These are phyloP conservation scores for Platycercus adscitus DNA, from an alignment of 2,113 vertebrate genomes.

Conservation along the genomic window DNA sequence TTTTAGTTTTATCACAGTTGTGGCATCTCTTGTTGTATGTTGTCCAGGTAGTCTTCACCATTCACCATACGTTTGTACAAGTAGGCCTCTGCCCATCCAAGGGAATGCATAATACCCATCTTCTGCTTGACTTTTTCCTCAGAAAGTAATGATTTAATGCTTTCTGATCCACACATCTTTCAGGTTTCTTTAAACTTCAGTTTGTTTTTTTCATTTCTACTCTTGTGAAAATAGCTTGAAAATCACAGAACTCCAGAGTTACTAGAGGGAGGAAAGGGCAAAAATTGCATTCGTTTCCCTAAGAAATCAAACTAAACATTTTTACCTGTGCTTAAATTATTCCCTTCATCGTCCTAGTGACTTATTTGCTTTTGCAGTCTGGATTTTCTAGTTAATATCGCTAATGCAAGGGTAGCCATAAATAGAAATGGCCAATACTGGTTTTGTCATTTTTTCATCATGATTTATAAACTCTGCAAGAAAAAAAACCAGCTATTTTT, in stretches of 20 bases:
- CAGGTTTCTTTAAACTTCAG: neutral
- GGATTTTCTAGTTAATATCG: neutral
- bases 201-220: neutral
- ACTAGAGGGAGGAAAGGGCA: neutral
- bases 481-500: rapidly evolving
- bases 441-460: neutral
- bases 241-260: neutral
- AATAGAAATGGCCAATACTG: neutral
- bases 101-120: neutral
- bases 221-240: neutral
- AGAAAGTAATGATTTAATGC: neutral
- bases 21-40: neutral
- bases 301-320: neutral
- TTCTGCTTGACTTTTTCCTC: neutral
- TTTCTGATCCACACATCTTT: neutral
- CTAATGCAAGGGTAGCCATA: neutral
- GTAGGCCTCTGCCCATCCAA: neutral
- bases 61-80: neutral
- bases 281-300: neutral
- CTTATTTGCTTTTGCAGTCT: neutral
- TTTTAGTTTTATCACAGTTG: neutral
- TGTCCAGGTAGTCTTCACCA: neutral
- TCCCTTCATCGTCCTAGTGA: neutral
- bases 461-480: neutral
- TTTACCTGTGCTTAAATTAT: neutral